These are phyloP conservation scores for Anguilla obscura DNA, from an alignment of 2,797 vertebrate genomes.

Conservation along the genomic window DNA sequence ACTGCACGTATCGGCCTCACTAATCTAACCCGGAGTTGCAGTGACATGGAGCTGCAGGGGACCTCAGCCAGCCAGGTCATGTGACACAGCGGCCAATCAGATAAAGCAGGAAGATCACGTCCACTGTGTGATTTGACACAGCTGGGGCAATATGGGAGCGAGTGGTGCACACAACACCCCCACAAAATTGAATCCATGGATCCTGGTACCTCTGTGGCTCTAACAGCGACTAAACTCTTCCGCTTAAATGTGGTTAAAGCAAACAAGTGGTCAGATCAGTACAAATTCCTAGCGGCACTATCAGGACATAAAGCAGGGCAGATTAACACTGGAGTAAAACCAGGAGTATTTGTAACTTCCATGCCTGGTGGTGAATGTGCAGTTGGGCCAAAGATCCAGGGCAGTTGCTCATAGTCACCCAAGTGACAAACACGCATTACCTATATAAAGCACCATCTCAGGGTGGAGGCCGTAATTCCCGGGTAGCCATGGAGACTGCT, in stretches of 20 bases:
- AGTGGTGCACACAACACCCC: background rate
- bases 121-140: background rate
- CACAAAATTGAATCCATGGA: background rate
- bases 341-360: background rate
- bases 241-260: background rate
- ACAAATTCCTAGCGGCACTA: background rate
- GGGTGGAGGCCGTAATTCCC: background rate
- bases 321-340: background rate
- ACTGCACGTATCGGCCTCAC: constrained; percentile 5
- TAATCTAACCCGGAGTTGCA: constrained; percentile 11
- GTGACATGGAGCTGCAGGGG: background rate
- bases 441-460: background rate
- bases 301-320: background rate
- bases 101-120: background rate
- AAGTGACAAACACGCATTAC: background rate
- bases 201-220: background rate
- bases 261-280: background rate
- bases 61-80: constrained; percentile 10
- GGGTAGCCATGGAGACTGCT: background rate
- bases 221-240: background rate
- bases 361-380: background rate
- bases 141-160: background rate
- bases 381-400: background rate
- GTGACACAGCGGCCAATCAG: background rate
- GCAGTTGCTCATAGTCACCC: background rate